phyloP scores from a whole-genome alignment of 2,888 invertebrate species.

The Dorcus parallelipipedus region DNA sequence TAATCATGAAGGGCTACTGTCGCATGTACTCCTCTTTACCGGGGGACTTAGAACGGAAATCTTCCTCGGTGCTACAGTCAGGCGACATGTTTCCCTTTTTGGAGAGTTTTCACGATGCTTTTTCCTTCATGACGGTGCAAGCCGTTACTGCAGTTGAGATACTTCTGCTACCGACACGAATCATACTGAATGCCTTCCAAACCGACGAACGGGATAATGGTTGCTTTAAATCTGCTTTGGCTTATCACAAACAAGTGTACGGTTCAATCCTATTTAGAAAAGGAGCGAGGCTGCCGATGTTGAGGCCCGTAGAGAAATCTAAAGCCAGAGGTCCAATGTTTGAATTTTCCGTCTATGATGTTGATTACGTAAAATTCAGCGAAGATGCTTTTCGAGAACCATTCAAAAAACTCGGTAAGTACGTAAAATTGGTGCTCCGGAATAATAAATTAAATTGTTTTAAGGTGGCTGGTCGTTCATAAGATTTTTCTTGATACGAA shows the following conservation, averaged over 20 bases:
- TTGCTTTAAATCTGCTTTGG: conserved; percentile 8
- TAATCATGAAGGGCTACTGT: conserved; percentile 16
- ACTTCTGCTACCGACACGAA: conserved; percentile 7
- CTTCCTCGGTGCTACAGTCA: conserved; percentile 7
- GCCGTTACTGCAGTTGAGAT: conserved; percentile 14
- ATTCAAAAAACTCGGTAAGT: conserved; percentile 8
- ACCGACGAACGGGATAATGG: conserved; percentile 8
- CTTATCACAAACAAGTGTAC: conserved; percentile 11
- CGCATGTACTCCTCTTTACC: conserved; percentile 12
- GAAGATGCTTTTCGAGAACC: conserved; percentile 8
- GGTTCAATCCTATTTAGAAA: conserved; percentile 12
- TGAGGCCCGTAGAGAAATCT: conserved; percentile 7
- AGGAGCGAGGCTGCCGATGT: conserved; percentile 7
- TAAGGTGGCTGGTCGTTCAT: conserved; percentile 16
- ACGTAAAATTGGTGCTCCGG: not conserved
- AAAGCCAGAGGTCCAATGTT: conserved; percentile 11
- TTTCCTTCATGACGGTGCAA: conserved; percentile 12
- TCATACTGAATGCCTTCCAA: conserved; percentile 9
- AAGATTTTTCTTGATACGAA: conserved; percentile 13
- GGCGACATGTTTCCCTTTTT: conserved; percentile 18
- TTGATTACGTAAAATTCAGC: conserved; percentile 7
- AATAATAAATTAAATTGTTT: not conserved
- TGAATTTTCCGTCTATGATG: conserved; percentile 12
- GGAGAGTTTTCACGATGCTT: conserved; percentile 15
- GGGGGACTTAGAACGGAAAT: conserved; percentile 13